These are phyloP conservation scores for Thinocorus orbignyianus DNA, from an alignment of 2,113 vertebrate genomes.

Conservation along the genomic window DNA sequence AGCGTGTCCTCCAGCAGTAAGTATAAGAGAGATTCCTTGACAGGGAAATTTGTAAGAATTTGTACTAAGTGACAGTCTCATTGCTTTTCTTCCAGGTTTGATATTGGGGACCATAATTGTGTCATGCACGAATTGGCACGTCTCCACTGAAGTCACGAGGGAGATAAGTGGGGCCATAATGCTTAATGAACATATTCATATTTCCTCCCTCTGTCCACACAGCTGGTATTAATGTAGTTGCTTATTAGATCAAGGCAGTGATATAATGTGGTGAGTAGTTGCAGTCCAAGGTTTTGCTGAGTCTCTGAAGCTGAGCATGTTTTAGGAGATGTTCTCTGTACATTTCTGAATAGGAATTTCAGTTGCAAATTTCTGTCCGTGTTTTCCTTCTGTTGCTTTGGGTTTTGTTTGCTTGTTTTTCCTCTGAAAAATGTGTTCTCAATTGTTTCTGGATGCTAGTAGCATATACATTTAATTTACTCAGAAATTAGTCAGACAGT, in stretches of 20 bases:
- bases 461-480: background rate
- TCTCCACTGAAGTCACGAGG: background rate
- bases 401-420: background rate
- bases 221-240: constrained; percentile 49
- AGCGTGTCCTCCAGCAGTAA: background rate
- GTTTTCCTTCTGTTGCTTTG: background rate
- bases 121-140: background rate
- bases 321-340: background rate
- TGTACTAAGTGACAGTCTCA: background rate
- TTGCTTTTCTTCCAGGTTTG: background rate
- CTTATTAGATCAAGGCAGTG: constrained; percentile 32
- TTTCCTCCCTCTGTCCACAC: constrained; percentile 6
- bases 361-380: background rate
- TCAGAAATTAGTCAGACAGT: background rate
- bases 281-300: background rate
- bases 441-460: background rate
- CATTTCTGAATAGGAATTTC: background rate
- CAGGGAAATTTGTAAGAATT: background rate
- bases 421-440: background rate
- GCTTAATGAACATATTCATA: constrained; percentile 24
- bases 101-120: background rate
- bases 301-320: background rate
- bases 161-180: background rate
- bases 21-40: background rate
- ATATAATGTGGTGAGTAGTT: background rate